Conservation (phyloP, 2,797 vertebrate species). For the Megaceryle alcyon region DNA sequence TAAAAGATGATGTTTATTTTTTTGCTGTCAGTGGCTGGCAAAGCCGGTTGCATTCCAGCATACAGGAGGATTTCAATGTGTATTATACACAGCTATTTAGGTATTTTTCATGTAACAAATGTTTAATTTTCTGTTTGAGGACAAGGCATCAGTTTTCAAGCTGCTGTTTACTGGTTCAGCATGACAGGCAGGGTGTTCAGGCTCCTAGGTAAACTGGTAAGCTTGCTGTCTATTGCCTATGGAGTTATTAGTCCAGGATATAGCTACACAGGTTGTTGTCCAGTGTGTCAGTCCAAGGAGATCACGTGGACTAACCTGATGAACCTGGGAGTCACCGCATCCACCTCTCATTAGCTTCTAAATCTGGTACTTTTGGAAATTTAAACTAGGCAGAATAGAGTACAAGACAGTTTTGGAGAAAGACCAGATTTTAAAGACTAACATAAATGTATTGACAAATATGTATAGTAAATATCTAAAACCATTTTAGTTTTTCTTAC, state of each 20-base stretch:
- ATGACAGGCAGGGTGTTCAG: not conserved
- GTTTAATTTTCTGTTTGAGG: not conserved
- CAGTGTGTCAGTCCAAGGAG: not conserved
- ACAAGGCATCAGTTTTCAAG: not conserved
- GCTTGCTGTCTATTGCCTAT: not conserved
- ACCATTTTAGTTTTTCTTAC: not conserved
- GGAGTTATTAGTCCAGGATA: not conserved
- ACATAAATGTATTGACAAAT: not conserved
- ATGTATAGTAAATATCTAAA: not conserved
- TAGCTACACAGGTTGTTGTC: not conserved
- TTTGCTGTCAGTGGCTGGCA: not conserved
- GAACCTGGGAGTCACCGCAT: not conserved
- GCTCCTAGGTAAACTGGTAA: not conserved
- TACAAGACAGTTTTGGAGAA: not conserved
- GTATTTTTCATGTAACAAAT: not conserved
- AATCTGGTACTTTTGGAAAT: not conserved
- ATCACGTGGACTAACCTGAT: accelerated
- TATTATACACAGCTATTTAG: not conserved
- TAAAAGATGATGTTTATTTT: not conserved
- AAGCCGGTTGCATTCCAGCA: not conserved
- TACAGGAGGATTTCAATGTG: accelerated
- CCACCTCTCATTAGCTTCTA: not conserved
- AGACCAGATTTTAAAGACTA: not conserved
- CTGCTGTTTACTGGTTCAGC: not conserved
- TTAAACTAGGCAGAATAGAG: not conserved